Conservation (phyloP, 2,797 vertebrate genomes). For the Molossus alvarezi region DNA sequence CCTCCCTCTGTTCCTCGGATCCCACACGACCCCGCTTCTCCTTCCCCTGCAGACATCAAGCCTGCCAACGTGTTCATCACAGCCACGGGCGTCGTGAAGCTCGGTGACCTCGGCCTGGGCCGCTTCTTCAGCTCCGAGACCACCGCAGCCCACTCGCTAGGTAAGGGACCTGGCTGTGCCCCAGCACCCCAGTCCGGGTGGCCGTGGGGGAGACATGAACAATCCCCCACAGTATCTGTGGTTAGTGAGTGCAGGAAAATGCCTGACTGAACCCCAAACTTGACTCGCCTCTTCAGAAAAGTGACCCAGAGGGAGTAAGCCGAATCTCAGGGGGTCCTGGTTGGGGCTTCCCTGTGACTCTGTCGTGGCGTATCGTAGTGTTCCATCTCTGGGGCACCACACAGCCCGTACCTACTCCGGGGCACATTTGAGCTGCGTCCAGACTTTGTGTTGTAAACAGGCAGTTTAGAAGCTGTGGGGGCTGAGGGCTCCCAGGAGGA, state of each 20-base stretch:
- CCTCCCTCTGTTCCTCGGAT: neutral
- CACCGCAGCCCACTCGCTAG: slow-evolving; percentile 94
- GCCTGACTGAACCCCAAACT: neutral
- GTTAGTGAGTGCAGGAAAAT: neutral
- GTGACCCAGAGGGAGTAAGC: neutral
- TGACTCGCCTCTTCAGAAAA: neutral
- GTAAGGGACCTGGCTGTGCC: slow-evolving; percentile 85
- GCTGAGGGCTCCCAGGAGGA: neutral
- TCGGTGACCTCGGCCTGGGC: slow-evolving; percentile 94
- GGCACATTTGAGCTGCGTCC: neutral
- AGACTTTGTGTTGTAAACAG: neutral
- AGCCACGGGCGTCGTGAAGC: slow-evolving; percentile 93
- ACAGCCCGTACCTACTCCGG: rapidly evolving
- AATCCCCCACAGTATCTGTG: neutral
- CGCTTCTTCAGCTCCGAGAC: slow-evolving; percentile 95
- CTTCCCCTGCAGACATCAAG: slow-evolving; percentile 92
- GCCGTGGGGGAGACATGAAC: rapidly evolving
- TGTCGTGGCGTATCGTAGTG: rapidly evolving
- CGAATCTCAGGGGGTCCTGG: neutral
- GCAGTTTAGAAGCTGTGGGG: neutral
- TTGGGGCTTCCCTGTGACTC: too few relatives aligned
- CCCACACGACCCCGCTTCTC: slow-evolving; percentile 51
- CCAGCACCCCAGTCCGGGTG: neutral
- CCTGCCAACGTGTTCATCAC: slow-evolving; percentile 95
- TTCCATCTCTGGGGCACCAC: rapidly evolving